phyloP scores from a whole-genome alignment of 2,797 vertebrate genomes.

The Cercopithecus hamlyni region DNA sequence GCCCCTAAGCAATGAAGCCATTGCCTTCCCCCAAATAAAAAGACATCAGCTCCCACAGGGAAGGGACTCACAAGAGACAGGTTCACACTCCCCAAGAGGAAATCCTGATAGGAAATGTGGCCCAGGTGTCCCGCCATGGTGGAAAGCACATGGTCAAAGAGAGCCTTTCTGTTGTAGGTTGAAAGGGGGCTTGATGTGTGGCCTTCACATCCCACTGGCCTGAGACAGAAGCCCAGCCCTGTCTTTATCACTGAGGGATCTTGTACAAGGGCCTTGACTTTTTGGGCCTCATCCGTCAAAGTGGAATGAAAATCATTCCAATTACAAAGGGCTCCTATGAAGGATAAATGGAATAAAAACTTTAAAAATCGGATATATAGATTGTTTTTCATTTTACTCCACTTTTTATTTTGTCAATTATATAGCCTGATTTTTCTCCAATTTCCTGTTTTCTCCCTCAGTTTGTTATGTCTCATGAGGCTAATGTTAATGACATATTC shows the following conservation, averaged over 20 bases:
- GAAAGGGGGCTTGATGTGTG: fast-evolving
- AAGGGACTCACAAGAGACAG: neutral
- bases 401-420: neutral
- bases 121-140: neutral
- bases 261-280: neutral
- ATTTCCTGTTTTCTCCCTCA: neutral
- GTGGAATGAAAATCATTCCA: neutral
- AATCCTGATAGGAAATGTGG: neutral
- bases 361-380: neutral
- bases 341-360: neutral
- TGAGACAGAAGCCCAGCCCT: neutral
- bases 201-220: neutral
- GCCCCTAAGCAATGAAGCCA: neutral
- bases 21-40: neutral
- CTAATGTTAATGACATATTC: neutral
- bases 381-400: neutral
- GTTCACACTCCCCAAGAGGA: neutral
- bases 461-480: neutral
- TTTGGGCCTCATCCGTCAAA: neutral
- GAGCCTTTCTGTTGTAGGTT: neutral
- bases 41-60: neutral
- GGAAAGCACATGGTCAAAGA: neutral
- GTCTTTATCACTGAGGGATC: neutral
- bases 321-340: neutral
- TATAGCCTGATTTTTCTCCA: neutral